A percentile compares a stretch with the other conserved stretches of the same genome.
Evolutionary conservation across 1,140 invertebrate genomes (phyloP).

Genomic region (Philotrypesis tridentata): DNA sequence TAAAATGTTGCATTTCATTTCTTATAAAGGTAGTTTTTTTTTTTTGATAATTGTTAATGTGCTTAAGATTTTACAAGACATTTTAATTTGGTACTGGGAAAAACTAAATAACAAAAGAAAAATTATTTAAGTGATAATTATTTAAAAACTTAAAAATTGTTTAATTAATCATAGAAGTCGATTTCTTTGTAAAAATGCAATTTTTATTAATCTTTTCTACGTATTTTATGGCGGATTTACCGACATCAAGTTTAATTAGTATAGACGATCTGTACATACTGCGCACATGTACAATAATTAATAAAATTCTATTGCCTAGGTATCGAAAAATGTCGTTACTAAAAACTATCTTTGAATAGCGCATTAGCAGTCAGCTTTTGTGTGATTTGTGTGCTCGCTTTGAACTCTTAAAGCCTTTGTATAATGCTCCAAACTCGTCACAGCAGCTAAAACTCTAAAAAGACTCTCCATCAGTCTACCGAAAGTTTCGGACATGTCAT

Average conservation of each 20-base stretch:
- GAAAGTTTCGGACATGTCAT: slow-evolving; percentile 79
- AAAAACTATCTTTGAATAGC: slow-evolving; percentile 38
- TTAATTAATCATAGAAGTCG: background rate
- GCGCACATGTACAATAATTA: slow-evolving; percentile 38
- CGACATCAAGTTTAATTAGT: slow-evolving; percentile 26
- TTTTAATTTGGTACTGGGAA: too few relatives aligned
- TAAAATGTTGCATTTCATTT: too few relatives aligned
- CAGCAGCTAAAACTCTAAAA: slow-evolving; percentile 78
- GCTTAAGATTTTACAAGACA: too few relatives aligned
- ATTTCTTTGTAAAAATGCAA: slow-evolving; percentile 44
- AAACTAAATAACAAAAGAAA: too few relatives aligned
- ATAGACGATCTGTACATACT: slow-evolving; percentile 44
- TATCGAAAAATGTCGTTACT: slow-evolving; percentile 17
- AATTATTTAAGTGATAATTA: slow-evolving; percentile 59
- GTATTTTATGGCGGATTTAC: background rate
- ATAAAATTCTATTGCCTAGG: slow-evolving; percentile 38
- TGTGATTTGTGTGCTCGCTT: slow-evolving; percentile 63
- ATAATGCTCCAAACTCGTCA: slow-evolving; percentile 73
- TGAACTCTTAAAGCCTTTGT: slow-evolving; percentile 65
- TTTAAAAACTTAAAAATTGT: background rate
- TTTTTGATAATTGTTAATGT: too few relatives aligned
- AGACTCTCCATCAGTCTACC: slow-evolving; percentile 79
- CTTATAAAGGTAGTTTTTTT: too few relatives aligned
- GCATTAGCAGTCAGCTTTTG: slow-evolving; percentile 68
- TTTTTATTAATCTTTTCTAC: slow-evolving; percentile 32